A percentile compares a stretch with the other conserved stretches of the same genome.
These are phyloP conservation scores for Pseudois nayaur DNA, from an alignment of 2,113 vertebrate genomes.

Conservation along the genomic window DNA sequence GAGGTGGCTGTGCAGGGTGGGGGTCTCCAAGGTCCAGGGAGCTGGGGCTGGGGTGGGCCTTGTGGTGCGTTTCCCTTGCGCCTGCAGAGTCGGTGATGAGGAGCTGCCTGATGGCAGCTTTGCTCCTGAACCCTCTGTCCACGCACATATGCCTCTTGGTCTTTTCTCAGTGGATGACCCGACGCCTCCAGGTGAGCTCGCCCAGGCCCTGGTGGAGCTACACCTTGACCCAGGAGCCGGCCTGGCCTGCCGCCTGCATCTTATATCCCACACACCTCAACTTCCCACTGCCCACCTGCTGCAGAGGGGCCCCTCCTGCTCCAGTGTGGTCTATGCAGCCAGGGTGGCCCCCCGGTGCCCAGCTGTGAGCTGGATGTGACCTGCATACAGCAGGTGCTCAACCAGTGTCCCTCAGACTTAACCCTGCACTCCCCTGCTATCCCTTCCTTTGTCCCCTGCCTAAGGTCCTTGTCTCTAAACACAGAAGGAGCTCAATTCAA, in stretches of 20 bases:
- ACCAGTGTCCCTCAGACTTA: not conserved
- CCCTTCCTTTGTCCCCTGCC: not conserved
- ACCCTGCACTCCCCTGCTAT: accelerated
- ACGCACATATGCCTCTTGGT: too few species aligned
- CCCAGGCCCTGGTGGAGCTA: not conserved
- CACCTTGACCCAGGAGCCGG: not conserved
- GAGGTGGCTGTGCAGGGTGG: accelerated
- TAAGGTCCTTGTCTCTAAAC: too few species aligned
- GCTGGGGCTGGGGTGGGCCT: not conserved
- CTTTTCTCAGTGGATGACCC: not conserved
- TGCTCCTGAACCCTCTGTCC: not conserved
- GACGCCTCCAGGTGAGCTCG: not conserved
- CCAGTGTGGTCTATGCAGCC: accelerated
- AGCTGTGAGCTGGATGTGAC: not conserved
- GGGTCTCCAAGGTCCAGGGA: not conserved
- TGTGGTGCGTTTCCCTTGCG: accelerated
- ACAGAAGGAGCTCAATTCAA: not conserved
- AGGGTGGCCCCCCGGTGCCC: accelerated
- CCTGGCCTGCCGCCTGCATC: not conserved
- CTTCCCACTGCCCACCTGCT: not conserved
- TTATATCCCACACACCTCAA: not conserved
- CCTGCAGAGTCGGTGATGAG: too few species aligned
- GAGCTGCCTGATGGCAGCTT: not conserved
- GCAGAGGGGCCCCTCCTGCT: not conserved
- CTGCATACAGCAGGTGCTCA: not conserved